phyloP scores from a whole-genome alignment of 2,113 vertebrate genomes.

The Cinclus cinclus region DNA sequence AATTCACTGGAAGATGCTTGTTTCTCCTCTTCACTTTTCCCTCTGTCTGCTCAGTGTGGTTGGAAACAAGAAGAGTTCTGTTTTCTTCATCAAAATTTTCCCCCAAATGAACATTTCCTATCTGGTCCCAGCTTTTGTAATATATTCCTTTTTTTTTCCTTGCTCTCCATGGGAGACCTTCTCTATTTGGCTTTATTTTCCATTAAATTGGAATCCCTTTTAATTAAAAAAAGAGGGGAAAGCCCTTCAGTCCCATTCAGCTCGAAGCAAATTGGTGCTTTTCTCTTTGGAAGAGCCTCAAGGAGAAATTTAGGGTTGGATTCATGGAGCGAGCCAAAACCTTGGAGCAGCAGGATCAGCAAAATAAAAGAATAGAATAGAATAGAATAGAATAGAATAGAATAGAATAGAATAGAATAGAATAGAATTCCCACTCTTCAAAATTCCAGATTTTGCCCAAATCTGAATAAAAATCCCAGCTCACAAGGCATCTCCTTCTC shows the following conservation, averaged over 20 bases:
- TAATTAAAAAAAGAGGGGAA: conserved; percentile 41
- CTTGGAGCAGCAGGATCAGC: background rate
- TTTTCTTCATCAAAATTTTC: background rate
- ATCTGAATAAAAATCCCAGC: background rate
- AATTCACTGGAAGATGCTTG: rapidly evolving
- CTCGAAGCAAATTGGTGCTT: conserved; percentile 20
- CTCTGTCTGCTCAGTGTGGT: background rate
- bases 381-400: background rate
- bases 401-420: background rate
- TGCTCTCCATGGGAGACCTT: background rate
- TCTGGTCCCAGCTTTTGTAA: background rate
- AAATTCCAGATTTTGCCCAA: background rate
- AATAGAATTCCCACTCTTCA: background rate
- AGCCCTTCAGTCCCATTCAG: conserved; percentile 35
- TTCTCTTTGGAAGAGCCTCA: background rate
- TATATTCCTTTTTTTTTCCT: background rate
- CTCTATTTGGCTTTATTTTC: background rate
- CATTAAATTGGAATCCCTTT: conserved; percentile 16
- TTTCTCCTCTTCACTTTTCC: background rate
- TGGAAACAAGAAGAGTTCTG: background rate
- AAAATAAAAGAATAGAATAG: background rate
- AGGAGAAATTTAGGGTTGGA: conserved; percentile 6
- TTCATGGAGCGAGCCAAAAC: background rate
- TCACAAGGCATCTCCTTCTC: background rate
- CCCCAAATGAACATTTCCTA: background rate